Base-by-base conservation (phyloP, 1,140 invertebrate genomes). In the Conus betulinus region DNA sequence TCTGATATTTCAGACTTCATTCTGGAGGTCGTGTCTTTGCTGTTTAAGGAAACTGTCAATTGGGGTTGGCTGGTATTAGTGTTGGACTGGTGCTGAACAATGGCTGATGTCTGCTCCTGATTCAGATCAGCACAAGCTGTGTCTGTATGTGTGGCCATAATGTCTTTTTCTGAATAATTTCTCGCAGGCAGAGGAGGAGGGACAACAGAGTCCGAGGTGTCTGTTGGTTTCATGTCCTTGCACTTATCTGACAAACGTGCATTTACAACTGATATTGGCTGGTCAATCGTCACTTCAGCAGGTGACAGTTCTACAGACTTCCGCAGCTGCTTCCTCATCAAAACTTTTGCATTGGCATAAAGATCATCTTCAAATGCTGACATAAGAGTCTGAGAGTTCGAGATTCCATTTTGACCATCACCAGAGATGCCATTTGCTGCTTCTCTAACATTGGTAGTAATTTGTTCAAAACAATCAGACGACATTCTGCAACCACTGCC, bases 261-360 rank as follows among this genome's bases (percentile, higher is more conserved):
- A 27, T 63, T 84, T 84, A 15, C 1, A 27, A 23, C 55, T 11
- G 82, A 63, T 10, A 1, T 63, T 27, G 55, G 15, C 23, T 25
- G 82, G n/a, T 63, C 25, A 10, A 27, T 23, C 3, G 6, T 71
- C 20, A 71, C 67, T 71, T 71, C 67, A 23, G 67, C 8, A 11
- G 67, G 23, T 23, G 20, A 71, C 67, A 71, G 67, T 71, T 71
- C 67, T 20, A 20, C 13, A 20, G 67, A 71, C 20, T n/a, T 71
- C 67, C 67, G 20, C 67, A 71, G 15, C 86, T 83, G 76, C 88
- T 91, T 91, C 51, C 88, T 81, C 51, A 89, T 78, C 67, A 91
- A 76, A 52, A 91, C 87, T 87, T 90, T 89, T 76, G 89, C 87
- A 84, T 90, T 91, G 63, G 91, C 89, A 87, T 91, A 91, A 17